Conservation (phyloP, 1,140 invertebrate species). For the Aphidius ervi region DNA sequence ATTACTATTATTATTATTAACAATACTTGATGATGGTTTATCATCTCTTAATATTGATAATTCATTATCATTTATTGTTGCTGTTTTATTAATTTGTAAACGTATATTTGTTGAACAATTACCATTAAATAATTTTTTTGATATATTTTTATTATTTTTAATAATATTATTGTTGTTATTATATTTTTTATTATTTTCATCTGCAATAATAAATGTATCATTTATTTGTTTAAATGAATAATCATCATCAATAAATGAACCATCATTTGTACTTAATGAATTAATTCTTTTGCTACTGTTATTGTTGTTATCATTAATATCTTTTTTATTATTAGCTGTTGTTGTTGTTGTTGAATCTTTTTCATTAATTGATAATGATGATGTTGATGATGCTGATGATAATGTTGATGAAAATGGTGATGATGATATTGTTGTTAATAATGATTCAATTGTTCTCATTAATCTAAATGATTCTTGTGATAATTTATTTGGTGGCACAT, state of each 20-base stretch:
- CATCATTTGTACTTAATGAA: neutral
- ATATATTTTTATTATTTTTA: neutral
- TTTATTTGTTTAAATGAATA: neutral
- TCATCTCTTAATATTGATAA: slow-evolving; percentile 35
- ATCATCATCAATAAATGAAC: slow-evolving; percentile 5
- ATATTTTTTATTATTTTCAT: neutral
- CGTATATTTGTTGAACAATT: slow-evolving; percentile 15
- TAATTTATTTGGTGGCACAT: slow-evolving; percentile 60
- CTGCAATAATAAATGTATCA: neutral
- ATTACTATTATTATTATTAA: slow-evolving; percentile 43
- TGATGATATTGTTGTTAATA: slow-evolving; percentile 54
- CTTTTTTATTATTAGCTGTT: neutral
- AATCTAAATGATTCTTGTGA: slow-evolving; percentile 66
- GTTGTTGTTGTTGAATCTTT: slow-evolving; percentile 5
- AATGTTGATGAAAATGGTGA: slow-evolving; percentile 22
- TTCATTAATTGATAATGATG: slow-evolving; percentile 12
- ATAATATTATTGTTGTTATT: neutral
- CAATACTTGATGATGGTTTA: slow-evolving; percentile 29
- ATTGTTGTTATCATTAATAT: neutral
- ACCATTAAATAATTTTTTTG: neutral
- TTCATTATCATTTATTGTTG: slow-evolving; percentile 22
- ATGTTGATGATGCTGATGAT: slow-evolving; percentile 19
- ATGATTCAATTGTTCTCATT: slow-evolving; percentile 63
- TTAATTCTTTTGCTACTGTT: neutral
- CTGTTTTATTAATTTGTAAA: slow-evolving; percentile 10